phyloP scores from a whole-genome alignment of 2,888 invertebrate species.

The Saturnia pavonia region DNA sequence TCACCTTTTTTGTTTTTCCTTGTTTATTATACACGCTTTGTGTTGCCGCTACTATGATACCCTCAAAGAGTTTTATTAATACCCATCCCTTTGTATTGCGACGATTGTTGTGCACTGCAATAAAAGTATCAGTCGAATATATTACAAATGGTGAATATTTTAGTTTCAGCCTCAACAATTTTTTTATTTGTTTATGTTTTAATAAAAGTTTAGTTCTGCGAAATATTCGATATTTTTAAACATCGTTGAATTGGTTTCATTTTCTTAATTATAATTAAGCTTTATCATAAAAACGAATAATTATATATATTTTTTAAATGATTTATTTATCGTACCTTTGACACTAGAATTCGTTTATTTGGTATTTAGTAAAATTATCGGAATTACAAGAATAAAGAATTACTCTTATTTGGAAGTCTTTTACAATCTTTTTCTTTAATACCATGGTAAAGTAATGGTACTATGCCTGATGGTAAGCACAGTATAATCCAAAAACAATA shows the following conservation, averaged over 20 bases:
- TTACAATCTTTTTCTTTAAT: no score
- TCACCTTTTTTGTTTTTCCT: not conserved
- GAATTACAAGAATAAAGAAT: no score
- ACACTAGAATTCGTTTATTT: no score
- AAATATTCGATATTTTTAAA: not conserved
- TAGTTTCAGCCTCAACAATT: not conserved
- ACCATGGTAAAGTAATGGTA: no score
- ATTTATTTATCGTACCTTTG: no score
- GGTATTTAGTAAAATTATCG: no score
- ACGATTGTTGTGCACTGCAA: not conserved
- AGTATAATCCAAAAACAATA: no score
- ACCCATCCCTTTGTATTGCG: not conserved
- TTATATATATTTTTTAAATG: no score
- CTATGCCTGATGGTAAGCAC: no score
- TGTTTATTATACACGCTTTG: slow-evolving; percentile 30
- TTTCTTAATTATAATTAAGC: not conserved
- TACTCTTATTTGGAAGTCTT: no score
- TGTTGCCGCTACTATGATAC: slow-evolving; percentile 32
- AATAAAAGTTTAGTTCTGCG: not conserved
- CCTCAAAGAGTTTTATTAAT: slow-evolving; percentile 50
- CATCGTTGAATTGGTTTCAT: not conserved
- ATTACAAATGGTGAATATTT: not conserved
- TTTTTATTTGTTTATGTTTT: not conserved
- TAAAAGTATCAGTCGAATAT: not conserved
- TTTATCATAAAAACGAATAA: not conserved